phyloP scores from a whole-genome alignment of 2,888 invertebrate species.

The Parasteatoda lunata region DNA sequence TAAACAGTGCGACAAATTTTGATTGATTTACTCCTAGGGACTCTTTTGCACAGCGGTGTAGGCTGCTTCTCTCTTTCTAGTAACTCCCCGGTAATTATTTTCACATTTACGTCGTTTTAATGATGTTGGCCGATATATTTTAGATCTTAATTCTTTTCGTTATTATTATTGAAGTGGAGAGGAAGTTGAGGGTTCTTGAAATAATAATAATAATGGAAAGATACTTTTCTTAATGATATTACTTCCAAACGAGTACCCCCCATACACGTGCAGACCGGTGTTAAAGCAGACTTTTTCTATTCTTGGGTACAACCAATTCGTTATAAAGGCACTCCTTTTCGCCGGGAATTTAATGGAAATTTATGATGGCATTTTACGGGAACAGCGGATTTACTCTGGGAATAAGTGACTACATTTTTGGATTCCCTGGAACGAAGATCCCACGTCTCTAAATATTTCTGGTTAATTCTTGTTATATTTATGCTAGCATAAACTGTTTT shows the following conservation, averaged over 20 bases:
- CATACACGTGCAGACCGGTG: slow-evolving; percentile 23
- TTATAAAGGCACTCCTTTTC: neutral
- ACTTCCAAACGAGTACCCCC: neutral
- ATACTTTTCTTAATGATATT: slow-evolving; percentile 34
- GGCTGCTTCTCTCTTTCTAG: neutral
- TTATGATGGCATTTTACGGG: slow-evolving; percentile 4
- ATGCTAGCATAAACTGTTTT: too few species aligned
- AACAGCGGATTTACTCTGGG: too few species aligned
- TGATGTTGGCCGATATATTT: slow-evolving; percentile 48
- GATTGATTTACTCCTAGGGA: slow-evolving; percentile 35
- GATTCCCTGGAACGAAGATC: too few species aligned
- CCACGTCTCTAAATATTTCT: too few species aligned
- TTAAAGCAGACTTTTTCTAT: neutral
- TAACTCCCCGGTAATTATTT: slow-evolving; percentile 50
- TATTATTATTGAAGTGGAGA: neutral
- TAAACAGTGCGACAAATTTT: slow-evolving; percentile 66
- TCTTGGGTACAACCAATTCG: slow-evolving; percentile 3
- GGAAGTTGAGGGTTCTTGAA: neutral
- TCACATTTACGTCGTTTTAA: slow-evolving; percentile 57
- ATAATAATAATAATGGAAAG: neutral
- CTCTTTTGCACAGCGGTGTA: too few species aligned
- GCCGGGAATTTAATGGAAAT: slow-evolving; percentile 4
- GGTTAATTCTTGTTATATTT: too few species aligned
- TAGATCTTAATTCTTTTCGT: slow-evolving; percentile 39
- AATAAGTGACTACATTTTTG: too few species aligned